Base-by-base conservation (phyloP, 2,113 vertebrate species). In the Aythya baeri region DNA sequence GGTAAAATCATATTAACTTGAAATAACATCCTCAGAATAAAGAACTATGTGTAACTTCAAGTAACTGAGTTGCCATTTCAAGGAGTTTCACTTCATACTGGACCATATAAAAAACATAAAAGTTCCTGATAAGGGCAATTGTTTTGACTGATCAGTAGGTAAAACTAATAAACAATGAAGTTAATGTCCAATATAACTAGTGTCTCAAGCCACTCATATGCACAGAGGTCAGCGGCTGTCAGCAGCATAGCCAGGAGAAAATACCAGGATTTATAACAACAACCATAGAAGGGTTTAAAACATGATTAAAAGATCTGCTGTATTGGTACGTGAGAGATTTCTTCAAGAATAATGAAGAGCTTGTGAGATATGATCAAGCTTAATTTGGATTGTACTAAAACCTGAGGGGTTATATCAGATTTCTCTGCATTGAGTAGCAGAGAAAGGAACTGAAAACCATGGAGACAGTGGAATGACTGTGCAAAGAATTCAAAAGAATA, bases 361-460 rank as follows among this genome's bases (percentile, higher is more conserved):
- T 89, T 94, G 77, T 84, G 86, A 89, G 86, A 84, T 95, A 86
- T 57, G 57, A 94, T 91, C 88, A 72, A 86, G 59, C 65, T 93
- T 93, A 95, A 77, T 92, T 83, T 81, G 36, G 68, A 86, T 88
- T 83, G 88, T 81, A 75, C 50, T 93, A 90, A 84, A 93, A 86
- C 73, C 68, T 88, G 46, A 71, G 44, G 27, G 68, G 46, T 8
- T 74, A 63, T 77, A 81, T 88, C 73, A 86, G n/a, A 55, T 94
- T 92, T 83, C 61, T 80, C 17, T 13, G 22, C 66, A 49, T 6
- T 80, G 61, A 92, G 34, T 75, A 81, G n/a, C 68, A 57, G 36
- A 32, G 63, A 78, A 84, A 2, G 15, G 81, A 95, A 81, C 43
- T 17, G 11, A 91, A 97, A 92, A 86, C 73, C 3, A 1, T 63